Conservation (phyloP, 2,888 invertebrate genomes). For the Sarcophaga carnaria region DNA sequence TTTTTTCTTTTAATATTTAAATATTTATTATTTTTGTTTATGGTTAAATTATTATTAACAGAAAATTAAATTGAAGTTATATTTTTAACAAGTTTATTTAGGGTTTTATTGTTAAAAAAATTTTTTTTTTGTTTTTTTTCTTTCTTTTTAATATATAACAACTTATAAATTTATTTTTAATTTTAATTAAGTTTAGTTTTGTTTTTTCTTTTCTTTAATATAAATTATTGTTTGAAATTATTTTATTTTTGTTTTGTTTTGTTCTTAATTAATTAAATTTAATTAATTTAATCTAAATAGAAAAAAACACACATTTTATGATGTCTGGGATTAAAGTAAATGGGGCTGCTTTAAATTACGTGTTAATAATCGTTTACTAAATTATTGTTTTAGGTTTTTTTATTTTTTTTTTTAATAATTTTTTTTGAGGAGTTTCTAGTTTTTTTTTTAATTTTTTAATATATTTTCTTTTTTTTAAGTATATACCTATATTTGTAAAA, state of each 20-base stretch:
- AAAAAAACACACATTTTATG: slow-evolving; percentile 48
- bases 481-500: too few relatives aligned
- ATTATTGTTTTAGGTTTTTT: slow-evolving; percentile 17
- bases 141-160: slow-evolving; percentile 16
- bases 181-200: neutral
- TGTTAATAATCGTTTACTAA: neutral
- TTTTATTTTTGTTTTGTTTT: slow-evolving; percentile 38
- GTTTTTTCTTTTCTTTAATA: slow-evolving; percentile 25
- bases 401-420: slow-evolving; percentile 14
- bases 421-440: neutral
- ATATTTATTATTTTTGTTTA: neutral
- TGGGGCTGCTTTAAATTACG: neutral
- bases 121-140: slow-evolving; percentile 3
- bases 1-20: slow-evolving; percentile 29
- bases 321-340: slow-evolving; percentile 47
- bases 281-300: slow-evolving; percentile 37
- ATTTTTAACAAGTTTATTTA: slow-evolving; percentile 61
- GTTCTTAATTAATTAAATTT: slow-evolving; percentile 47
- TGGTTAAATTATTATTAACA: slow-evolving; percentile 23
- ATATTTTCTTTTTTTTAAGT: too few relatives aligned
- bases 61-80: slow-evolving; percentile 16
- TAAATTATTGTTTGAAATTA: slow-evolving; percentile 48
- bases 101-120: slow-evolving; percentile 44
- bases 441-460: too few relatives aligned
- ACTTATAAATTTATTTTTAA: slow-evolving; percentile 32